Evolutionary conservation across 2,797 vertebrate species (phyloP).

Genomic region (Chelon labrosus): DNA sequence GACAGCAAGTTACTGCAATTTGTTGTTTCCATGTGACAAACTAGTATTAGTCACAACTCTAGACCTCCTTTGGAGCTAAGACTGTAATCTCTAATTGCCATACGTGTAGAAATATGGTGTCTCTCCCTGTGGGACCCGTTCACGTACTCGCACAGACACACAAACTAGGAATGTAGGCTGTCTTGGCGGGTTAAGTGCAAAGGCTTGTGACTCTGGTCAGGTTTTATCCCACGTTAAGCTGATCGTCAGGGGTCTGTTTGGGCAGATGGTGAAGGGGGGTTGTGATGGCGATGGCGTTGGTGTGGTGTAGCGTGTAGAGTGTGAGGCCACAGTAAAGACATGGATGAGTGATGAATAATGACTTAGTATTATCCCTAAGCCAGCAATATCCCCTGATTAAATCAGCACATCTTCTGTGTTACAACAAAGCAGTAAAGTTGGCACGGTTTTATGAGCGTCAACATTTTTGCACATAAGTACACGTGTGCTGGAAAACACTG

Average conservation of each 20-base stretch:
- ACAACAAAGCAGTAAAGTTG: not conserved
- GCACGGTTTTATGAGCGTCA: not conserved
- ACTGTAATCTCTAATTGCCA: not conserved
- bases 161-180: constrained; percentile 8
- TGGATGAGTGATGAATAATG: constrained; percentile 16
- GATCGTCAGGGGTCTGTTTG: constrained; percentile 55
- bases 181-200: constrained; percentile 44
- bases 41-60: too few species aligned
- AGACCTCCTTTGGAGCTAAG: not conserved
- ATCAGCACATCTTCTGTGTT: constrained; percentile 7
- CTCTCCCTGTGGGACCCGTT: too few species aligned
- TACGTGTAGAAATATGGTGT: too few species aligned
- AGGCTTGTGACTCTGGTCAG: constrained; percentile 37
- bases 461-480: not conserved
- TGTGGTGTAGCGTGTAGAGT: not conserved
- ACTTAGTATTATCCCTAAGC: constrained; percentile 6
- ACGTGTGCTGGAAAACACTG: not conserved
- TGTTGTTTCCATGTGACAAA: not conserved
- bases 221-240: constrained; percentile 62
- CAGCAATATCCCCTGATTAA: constrained; percentile 11
- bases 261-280: constrained; percentile 57
- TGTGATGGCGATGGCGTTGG: constrained; percentile 42
- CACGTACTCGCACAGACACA: not conserved
- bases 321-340: constrained; percentile 17
- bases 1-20: not conserved